Evolutionary conservation across 1,140 invertebrate species (phyloP).

Genomic region (Ylistrum balloti): DNA sequence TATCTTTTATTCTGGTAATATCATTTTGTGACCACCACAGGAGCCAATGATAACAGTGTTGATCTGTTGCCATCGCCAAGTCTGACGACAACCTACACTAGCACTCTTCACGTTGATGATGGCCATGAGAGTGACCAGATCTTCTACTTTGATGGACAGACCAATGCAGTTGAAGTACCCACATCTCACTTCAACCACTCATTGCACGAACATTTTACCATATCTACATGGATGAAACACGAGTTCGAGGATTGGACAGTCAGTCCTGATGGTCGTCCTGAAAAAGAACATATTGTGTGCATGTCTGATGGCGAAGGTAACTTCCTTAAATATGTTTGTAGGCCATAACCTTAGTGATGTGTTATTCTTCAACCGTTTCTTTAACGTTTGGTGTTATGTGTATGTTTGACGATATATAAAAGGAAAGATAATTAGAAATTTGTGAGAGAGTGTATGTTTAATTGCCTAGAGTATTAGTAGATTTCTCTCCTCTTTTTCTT

Average conservation of each 20-base stretch:
- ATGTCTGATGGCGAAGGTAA: constrained; percentile 97
- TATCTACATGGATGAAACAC: constrained; percentile 97
- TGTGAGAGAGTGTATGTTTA: too few relatives aligned
- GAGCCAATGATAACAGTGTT: constrained; percentile 87
- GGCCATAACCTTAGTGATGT: too few relatives aligned
- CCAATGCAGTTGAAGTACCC: constrained; percentile 89
- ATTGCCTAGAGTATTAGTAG: too few relatives aligned
- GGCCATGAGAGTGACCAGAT: constrained; percentile 94
- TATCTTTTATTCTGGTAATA: too few relatives aligned
- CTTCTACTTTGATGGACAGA: constrained; percentile 95
- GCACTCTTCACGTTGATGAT: constrained; percentile 93
- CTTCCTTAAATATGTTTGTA: constrained; percentile 77
- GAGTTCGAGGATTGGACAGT: constrained; percentile 85
- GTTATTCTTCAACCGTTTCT: too few relatives aligned
- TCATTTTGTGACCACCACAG: constrained; percentile 80
- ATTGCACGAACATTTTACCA: constrained; percentile 91
- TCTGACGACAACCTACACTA: constrained; percentile 89
- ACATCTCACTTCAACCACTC: constrained; percentile 84
- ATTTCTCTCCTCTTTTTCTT: too few relatives aligned
- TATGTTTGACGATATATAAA: too few relatives aligned
- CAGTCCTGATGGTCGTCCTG: constrained; percentile 88
- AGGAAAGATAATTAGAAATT: too few relatives aligned
- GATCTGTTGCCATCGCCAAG: constrained; percentile 94
- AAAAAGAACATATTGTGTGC: constrained; percentile 97
- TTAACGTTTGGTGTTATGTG: too few relatives aligned